Evolutionary conservation across 30 jellyfish, hydroid and myxozoan species (phyloP).

Genomic region (Sanderia malayensis): DNA sequence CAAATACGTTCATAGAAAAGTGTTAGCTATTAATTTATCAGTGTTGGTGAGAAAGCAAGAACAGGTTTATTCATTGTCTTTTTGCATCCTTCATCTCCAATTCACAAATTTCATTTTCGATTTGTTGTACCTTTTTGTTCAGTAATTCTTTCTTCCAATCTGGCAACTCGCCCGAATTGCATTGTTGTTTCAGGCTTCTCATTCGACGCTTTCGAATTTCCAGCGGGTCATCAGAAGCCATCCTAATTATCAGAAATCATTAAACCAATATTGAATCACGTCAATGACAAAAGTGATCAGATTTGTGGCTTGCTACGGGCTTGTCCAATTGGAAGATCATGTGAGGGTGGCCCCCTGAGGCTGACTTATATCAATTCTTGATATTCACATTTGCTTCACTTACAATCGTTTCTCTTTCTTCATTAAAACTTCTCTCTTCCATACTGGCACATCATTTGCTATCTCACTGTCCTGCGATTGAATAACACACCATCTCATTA

Average conservation of each 20-base stretch:
- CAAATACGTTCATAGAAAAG: not conserved
- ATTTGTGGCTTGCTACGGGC: too few relatives aligned
- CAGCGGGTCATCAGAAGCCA: constrained; percentile 59
- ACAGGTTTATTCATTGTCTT: not conserved
- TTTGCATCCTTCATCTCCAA: constrained; percentile 9
- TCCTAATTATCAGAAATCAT: constrained; percentile 1
- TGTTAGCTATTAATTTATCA: not conserved
- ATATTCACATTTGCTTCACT: not conserved
- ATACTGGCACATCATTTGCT: constrained; percentile 20
- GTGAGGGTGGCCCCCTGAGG: too few relatives aligned
- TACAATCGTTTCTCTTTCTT: constrained; percentile 43
- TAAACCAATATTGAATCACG: too few relatives aligned
- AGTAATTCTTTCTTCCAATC: constrained; percentile 52
- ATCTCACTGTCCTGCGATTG: too few relatives aligned
- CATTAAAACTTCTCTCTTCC: constrained; percentile 42
- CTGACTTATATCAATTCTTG: too few relatives aligned
- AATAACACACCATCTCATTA: too few relatives aligned
- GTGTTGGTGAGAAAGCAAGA: too few relatives aligned
- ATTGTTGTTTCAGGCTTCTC: constrained; percentile 20
- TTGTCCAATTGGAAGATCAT: too few relatives aligned
- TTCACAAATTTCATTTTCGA: constrained; percentile 27
- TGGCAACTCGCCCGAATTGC: constrained; percentile 23
- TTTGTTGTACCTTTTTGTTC: constrained; percentile 36
- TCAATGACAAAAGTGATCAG: too few relatives aligned
- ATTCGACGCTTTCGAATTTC: constrained; percentile 42